phyloP scores from a whole-genome alignment of 2,797 vertebrate genomes.

The Lophius americanus region DNA sequence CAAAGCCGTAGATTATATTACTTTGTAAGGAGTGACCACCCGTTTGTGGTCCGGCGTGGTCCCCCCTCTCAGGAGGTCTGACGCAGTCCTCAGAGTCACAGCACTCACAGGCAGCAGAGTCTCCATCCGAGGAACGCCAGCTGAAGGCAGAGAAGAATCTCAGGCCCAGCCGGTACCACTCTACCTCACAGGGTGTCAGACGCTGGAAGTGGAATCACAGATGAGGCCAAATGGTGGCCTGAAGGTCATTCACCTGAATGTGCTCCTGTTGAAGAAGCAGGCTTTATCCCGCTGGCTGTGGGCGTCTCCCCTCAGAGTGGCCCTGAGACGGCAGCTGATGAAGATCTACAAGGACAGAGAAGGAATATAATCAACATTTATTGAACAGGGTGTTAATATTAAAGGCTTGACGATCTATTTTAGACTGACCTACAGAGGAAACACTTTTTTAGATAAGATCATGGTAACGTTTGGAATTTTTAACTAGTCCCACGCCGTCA shows the following conservation, averaged over 20 bases:
- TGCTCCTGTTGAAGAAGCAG: conserved; percentile 61
- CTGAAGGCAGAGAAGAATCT: conserved; percentile 50
- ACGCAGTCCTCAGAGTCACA: conserved; percentile 52
- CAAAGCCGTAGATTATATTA: no score
- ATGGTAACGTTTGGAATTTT: no score
- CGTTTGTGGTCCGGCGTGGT: conserved; percentile 15
- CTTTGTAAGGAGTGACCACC: conserved; percentile 1
- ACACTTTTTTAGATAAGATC: no score
- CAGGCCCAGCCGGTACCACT: neutral
- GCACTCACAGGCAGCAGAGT: conserved; percentile 54
- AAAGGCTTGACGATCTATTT: no score
- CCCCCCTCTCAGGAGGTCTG: neutral
- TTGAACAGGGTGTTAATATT: no score
- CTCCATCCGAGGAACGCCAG: conserved; percentile 62
- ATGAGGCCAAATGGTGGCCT: neutral
- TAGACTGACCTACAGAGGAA: no score
- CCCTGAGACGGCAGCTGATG: conserved; percentile 65
- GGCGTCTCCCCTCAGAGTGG: conserved; percentile 26
- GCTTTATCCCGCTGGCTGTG: conserved; percentile 44
- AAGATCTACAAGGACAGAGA: conserved; percentile 55
- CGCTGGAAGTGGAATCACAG: neutral
- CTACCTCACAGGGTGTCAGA: neutral
- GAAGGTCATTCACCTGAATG: conserved; percentile 50
- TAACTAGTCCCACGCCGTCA: no score
- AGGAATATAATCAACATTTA: no score